Evolutionary conservation across 1,140 invertebrate genomes (phyloP).

Genomic region (Mycetomoellerius zeteki): DNA sequence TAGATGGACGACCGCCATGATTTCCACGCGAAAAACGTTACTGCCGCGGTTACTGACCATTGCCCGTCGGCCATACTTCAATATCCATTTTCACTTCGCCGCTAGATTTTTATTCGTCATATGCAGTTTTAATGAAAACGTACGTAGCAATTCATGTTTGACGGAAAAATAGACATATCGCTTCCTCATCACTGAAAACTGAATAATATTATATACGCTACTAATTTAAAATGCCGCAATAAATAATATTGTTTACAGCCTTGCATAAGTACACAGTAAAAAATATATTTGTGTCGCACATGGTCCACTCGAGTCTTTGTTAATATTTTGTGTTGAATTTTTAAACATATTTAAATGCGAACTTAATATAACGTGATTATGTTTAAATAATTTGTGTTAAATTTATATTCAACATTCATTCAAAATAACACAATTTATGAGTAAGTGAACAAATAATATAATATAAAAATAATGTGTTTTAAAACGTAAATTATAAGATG

Average conservation of each 20-base stretch:
- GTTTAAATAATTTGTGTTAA: too few relatives aligned
- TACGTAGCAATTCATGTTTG: conserved; percentile 22
- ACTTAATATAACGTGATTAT: too few relatives aligned
- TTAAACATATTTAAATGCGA: too few relatives aligned
- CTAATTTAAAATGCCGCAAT: background rate
- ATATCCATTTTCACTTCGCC: conserved; percentile 57
- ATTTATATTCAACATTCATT: too few relatives aligned
- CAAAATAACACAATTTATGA: too few relatives aligned
- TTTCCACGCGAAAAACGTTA: conserved; percentile 51
- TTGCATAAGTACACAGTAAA: too few relatives aligned
- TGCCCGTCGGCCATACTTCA: conserved; percentile 53
- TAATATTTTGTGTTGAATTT: too few relatives aligned
- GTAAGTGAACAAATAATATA: too few relatives aligned
- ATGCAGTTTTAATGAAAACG: conserved; percentile 59
- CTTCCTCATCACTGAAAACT: background rate
- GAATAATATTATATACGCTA: background rate
- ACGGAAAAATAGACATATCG: conserved; percentile 12
- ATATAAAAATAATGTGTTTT: too few relatives aligned
- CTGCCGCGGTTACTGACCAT: conserved; percentile 46
- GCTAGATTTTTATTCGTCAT: conserved; percentile 47
- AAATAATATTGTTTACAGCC: background rate
- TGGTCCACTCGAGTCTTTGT: too few relatives aligned
- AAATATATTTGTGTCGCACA: too few relatives aligned
- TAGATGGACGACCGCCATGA: conserved; percentile 49
- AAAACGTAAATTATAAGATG: too few relatives aligned